A percentile compares a stretch with the other conserved stretches of the same genome.
These are phyloP conservation scores for Colletes collaris DNA, from an alignment of 2,888 invertebrate genomes.

Conservation along the genomic window DNA sequence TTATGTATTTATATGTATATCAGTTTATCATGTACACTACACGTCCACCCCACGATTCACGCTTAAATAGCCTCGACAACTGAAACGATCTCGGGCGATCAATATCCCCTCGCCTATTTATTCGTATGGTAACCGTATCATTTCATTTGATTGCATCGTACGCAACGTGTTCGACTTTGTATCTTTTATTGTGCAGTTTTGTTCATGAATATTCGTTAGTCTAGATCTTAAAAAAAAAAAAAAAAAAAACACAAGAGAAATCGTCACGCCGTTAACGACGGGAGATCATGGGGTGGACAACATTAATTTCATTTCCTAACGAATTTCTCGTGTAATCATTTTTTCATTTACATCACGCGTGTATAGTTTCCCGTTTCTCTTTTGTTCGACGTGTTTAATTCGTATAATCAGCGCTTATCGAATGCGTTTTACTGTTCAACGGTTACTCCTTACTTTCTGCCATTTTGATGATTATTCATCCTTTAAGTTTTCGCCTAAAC, in stretches of 20 bases:
- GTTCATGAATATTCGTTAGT: conserved; percentile 13
- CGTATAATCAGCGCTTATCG: conserved; percentile 41
- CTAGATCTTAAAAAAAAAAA: conserved; percentile 12
- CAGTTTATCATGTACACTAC: conserved; percentile 62
- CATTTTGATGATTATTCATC: conserved; percentile 59
- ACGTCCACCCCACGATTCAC: conserved; percentile 61
- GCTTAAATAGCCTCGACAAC: conserved; percentile 56
- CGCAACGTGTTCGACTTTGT: conserved; percentile 30
- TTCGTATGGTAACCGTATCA: conserved; percentile 35
- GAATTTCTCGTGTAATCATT: conserved; percentile 56
- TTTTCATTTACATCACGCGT: conserved; percentile 58
- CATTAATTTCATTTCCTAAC: conserved; percentile 67
- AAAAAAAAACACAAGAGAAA: not conserved
- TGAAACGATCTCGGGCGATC: conserved; percentile 39
- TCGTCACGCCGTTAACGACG: not conserved
- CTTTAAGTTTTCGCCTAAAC: conserved; percentile 62
- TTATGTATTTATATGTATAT: conserved; percentile 58
- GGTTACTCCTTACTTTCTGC: conserved; percentile 19
- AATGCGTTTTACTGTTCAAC: conserved; percentile 25
- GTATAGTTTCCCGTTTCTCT: conserved; percentile 19
- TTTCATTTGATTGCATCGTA: conserved; percentile 49
- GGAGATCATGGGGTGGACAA: conserved; percentile 59
- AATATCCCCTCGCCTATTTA: conserved; percentile 45
- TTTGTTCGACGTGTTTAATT: conserved; percentile 16
- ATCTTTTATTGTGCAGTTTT: conserved; percentile 23